Percentiles rank a stretch among this genome's conserved stretches.
Evolutionary conservation across 2,888 invertebrate genomes (phyloP).

Genomic region (Caradrina clavipalpis): DNA sequence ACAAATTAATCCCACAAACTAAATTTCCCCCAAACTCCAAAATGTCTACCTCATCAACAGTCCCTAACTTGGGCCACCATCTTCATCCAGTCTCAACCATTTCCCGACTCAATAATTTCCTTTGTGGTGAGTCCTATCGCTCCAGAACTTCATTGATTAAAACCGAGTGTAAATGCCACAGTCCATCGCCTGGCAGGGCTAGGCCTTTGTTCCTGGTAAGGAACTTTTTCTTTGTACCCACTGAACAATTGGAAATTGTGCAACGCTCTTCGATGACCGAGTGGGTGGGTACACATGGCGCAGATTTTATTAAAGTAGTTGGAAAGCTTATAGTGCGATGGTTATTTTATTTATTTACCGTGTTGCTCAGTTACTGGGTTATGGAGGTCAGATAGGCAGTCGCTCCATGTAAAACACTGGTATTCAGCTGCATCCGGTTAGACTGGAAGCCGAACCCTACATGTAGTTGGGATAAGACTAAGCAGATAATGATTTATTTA

Average conservation of each 20-base stretch:
- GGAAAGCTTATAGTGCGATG: neutral
- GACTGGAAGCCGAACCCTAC: too few species aligned
- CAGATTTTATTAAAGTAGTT: slow-evolving; percentile 39
- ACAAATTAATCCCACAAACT: neutral
- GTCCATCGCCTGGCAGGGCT: slow-evolving; percentile 70
- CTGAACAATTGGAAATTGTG: slow-evolving; percentile 65
- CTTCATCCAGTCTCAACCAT: slow-evolving; percentile 71
- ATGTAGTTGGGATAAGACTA: too few species aligned
- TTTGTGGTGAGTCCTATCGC: slow-evolving; percentile 83
- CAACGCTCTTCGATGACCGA: slow-evolving; percentile 51
- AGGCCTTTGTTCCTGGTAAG: slow-evolving; percentile 74
- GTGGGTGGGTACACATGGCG: slow-evolving; percentile 20
- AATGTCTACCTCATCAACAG: neutral
- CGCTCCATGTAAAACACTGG: too few species aligned
- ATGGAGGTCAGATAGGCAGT: too few species aligned
- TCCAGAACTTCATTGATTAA: slow-evolving; percentile 88
- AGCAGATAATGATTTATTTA: too few species aligned
- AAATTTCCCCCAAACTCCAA: neutral
- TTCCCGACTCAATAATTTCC: slow-evolving; percentile 85
- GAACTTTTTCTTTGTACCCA: slow-evolving; percentile 75
- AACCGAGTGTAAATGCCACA: slow-evolving; percentile 82
- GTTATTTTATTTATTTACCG: slow-evolving; percentile 17
- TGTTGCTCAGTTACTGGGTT: too few species aligned
- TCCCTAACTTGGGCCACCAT: slow-evolving; percentile 69
- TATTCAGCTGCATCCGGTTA: too few species aligned